phyloP scores from a whole-genome alignment of 2,888 invertebrate genomes.

The Quadroppia sp. region DNA sequence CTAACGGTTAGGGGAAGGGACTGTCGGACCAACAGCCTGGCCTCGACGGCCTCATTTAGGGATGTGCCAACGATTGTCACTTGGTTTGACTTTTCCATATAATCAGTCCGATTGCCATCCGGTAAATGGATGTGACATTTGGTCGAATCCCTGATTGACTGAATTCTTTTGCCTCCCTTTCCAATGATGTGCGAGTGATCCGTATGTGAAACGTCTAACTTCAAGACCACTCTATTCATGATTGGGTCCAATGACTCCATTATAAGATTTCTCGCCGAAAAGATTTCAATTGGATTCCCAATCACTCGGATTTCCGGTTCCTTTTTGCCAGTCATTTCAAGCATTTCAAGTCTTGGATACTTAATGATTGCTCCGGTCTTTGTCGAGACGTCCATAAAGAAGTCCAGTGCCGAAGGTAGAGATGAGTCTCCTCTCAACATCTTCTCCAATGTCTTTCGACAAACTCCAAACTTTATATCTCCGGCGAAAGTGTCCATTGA shows the following conservation, averaged over 20 bases:
- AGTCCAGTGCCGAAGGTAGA: no score
- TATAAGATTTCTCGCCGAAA: background rate
- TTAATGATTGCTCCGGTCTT: background rate
- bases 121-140: conserved; percentile 98
- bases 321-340: background rate
- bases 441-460: no score
- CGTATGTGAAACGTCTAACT: conserved; percentile 96
- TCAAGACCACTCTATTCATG: conserved; percentile 71
- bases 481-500: no score
- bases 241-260: conserved; percentile 33
- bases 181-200: conserved; percentile 99
- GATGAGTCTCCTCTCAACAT: no score
- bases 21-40: conserved; percentile 78
- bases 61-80: conserved; percentile 86
- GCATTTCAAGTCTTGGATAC: background rate
- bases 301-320: background rate
- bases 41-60: conserved; percentile 74
- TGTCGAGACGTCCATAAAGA: no score
- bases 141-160: conserved; percentile 86
- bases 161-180: conserved; percentile 63
- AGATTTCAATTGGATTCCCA: background rate
- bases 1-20: conserved; percentile 79
- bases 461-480: no score
- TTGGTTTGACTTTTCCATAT: conserved; percentile 68
- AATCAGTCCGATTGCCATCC: conserved; percentile 89